Base-by-base conservation (phyloP, 2,888 invertebrate genomes). In the Cybosia mesomella region DNA sequence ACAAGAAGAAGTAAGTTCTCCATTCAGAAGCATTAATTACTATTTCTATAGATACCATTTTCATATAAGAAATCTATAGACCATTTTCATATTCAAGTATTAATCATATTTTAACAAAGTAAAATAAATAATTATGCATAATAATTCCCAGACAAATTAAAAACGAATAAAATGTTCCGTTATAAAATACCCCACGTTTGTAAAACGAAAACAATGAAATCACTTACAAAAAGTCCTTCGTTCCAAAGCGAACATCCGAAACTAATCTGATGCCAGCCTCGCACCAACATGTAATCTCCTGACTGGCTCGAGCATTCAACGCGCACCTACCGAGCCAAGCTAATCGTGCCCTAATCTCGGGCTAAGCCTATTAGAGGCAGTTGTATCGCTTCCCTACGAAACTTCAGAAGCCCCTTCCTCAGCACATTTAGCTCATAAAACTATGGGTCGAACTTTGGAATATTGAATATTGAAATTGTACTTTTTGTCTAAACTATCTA, bases 1-100 rank as follows among this genome's bases (percentile, higher is more conserved):
- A 92, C 98, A 98, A 90, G 98, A 98, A 95, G 98, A 98, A 97
- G 98, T 98, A 96, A 91, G 75, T 68, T 34, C 11, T 21, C 13
- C 15, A 53, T 28, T 8, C 1, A 54, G 10, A 18, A 43, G 43
- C 7, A 1, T 43, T 43, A 18, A 43, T 43, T 43, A 43, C 18
- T 4, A 43, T 18, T 43, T 43, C 43, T n/a, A 58, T 58, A 7
- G 28, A 34, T 34, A 21, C 11, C n/a, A 34, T 11, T 34, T 11
- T 1, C 4, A 24, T 24, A 28, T 10, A n/a, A n/a, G n/a, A n/a
- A n/a, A n/a, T n/a, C n/a, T n/a, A n/a, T n/a, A n/a, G n/a, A n/a
- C n/a, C n/a, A n/a, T n/a, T n/a, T n/a, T n/a, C n/a, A 28, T 28
- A 28, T 28, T 28, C 5, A 28, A 28, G 28, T 28, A 28, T 28